Base-by-base conservation (phyloP, 2,888 invertebrate species). In the Toxonevra muliebris region DNA sequence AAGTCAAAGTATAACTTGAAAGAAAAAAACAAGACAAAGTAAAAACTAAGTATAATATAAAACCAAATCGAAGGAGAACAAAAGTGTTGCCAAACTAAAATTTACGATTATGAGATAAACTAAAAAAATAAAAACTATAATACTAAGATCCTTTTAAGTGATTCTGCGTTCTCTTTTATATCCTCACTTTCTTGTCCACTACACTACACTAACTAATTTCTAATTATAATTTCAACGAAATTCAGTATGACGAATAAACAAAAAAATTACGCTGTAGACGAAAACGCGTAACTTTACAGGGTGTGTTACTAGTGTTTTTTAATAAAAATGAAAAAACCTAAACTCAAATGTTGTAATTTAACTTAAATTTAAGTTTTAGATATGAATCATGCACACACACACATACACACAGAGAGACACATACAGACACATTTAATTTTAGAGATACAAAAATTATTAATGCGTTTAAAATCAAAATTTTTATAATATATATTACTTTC, bases 381-480 rank as follows among this genome's bases (percentile, higher is more conserved):
- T 57, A 45, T 1, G 11, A 63, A 42, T 17, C 13, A 43, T 53
- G 20, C 7, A n/a, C 19, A 54, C 13, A 43, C 20, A 45, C 12
- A 54, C 19, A 45, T 52, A 58, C 41, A 20, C 9, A 43, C 45
- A 55, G 53, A 13, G 9, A 45, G 11, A 52, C 45, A 65, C 65
- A 43, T 52, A n/a, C 12, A 65, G 57, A 42, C 11, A 2, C 52
- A 65, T 42, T 20, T 40, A 19, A 11, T 19, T 10, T 13, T 30
- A 43, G 52, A 53, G 17, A 15, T 42, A n/a, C 48, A n/a, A 48
- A 40, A 45, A 20, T 15, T 42, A 65, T 59, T 65, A 65, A 50
- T 65, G 43, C 58, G 50, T 65, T 53, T 50, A 65, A 30, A 59
- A 65, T 65, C 59, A 65, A 65, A 42, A 59, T 30, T 53, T 12